Evolutionary conservation across 1,140 invertebrate species (phyloP).

Genomic region (Zophobas morio): DNA sequence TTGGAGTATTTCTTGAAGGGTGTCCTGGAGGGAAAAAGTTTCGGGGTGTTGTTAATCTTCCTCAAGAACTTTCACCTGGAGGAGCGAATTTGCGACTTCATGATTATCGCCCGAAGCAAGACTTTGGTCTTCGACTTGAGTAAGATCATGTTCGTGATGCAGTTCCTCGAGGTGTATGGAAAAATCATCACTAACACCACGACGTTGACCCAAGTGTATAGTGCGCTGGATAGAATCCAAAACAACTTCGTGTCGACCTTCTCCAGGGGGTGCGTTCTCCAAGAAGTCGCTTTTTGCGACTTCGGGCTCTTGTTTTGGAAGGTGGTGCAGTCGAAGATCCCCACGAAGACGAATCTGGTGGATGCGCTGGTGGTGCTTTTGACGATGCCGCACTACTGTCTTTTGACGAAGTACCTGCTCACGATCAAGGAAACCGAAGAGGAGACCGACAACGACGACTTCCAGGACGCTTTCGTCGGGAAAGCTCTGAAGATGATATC

Average conservation of each 20-base stretch:
- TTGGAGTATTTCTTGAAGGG: conserved; percentile 63
- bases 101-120: conserved; percentile 49
- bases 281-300: background rate
- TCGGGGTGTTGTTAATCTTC: conserved; percentile 51
- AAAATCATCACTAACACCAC: background rate
- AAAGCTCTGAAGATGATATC: no score
- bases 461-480: no score
- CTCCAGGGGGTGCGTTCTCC: no score
- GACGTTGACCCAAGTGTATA: background rate
- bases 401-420: no score
- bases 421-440: no score
- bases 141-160: conserved; percentile 51
- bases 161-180: conserved; percentile 45
- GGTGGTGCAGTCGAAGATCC: background rate
- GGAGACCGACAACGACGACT: no score
- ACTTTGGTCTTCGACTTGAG: conserved; percentile 51
- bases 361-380: no score
- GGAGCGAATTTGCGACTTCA: conserved; percentile 49
- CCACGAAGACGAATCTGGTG: background rate
- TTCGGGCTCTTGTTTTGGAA: background rate
- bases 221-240: background rate
- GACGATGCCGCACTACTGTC: no score
- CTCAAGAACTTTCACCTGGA: conserved; percentile 46
- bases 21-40: conserved; percentile 37
- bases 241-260: no score